Conservation (phyloP, 2,113 vertebrate genomes). For the Peromyscus polionotus region DNA sequence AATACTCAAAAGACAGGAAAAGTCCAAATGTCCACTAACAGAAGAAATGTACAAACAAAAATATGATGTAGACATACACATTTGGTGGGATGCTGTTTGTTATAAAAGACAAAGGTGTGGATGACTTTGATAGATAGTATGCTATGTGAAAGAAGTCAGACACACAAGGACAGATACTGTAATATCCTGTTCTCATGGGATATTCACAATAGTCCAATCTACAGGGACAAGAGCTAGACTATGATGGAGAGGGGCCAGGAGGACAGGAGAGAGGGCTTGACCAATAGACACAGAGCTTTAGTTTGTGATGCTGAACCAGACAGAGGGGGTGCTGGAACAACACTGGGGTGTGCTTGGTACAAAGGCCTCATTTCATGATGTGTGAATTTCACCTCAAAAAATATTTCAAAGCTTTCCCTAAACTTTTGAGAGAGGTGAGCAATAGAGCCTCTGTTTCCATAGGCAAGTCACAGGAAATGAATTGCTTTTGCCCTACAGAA, state of each 20-base stretch:
- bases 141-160: background rate
- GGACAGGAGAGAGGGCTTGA: fast-evolving
- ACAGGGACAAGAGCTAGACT: background rate
- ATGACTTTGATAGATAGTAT: no score
- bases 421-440: background rate
- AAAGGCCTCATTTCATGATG: no score
- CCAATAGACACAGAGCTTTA: background rate
- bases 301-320: background rate
- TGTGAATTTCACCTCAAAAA: background rate
- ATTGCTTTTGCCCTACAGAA: background rate
- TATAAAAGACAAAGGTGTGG: no score
- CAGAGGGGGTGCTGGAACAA: fast-evolving
- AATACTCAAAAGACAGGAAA: background rate
- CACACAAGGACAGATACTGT: fast-evolving
- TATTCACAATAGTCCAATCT: no score
- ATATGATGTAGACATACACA: fast-evolving
- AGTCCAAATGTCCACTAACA: background rate
- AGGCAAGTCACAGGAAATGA: background rate
- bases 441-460: background rate
- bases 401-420: background rate
- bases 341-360: background rate
- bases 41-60: background rate
- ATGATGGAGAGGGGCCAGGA: no score
- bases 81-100: background rate
- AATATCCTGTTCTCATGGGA: no score